These are phyloP conservation scores for Saguinus imperator DNA, from an alignment of 2,113 vertebrate genomes.

Conservation along the genomic window DNA sequence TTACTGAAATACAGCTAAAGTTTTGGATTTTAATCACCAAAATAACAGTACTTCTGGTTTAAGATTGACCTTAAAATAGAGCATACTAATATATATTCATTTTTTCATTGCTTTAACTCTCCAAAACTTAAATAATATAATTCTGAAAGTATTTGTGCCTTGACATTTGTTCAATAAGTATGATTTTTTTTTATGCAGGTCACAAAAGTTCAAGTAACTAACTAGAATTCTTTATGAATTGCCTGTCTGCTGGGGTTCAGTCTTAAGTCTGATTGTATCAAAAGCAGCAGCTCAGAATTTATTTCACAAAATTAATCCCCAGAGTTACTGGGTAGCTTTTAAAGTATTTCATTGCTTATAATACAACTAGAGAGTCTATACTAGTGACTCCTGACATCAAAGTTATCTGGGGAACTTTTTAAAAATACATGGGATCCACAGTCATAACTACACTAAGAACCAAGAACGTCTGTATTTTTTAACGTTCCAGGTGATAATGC, in stretches of 20 bases:
- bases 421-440: neutral
- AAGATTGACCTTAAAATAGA: constrained; percentile 42
- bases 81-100: neutral
- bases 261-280: constrained; percentile 36
- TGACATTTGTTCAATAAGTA: constrained; percentile 28
- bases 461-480: neutral
- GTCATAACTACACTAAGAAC: neutral
- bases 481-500: neutral
- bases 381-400: neutral
- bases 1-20: constrained; percentile 16
- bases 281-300: constrained; percentile 35
- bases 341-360: constrained; percentile 20
- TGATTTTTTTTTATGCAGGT: constrained; percentile 25
- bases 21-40: constrained; percentile 54
- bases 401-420: neutral
- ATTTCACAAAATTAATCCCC: constrained; percentile 11
- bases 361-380: neutral
- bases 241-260: neutral
- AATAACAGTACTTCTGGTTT: constrained; percentile 35
- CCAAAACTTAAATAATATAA: constrained; percentile 52
- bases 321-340: constrained; percentile 16
- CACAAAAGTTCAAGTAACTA: constrained; percentile 19
- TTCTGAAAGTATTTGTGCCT: constrained; percentile 17
- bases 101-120: neutral
- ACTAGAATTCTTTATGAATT: neutral